Evolutionary conservation across 2,888 invertebrate species (phyloP).

Genomic region (Archaeoteleia sp.): DNA sequence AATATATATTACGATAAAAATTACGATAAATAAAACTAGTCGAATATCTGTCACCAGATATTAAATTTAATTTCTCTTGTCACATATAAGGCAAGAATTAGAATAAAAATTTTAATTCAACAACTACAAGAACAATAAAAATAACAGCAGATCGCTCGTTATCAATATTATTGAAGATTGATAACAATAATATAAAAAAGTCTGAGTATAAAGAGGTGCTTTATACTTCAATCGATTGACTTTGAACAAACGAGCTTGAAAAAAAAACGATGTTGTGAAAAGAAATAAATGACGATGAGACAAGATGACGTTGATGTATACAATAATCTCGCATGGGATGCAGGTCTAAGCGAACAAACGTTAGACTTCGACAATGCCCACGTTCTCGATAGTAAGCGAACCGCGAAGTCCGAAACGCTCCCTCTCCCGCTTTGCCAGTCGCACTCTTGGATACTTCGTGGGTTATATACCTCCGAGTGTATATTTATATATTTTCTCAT

Average conservation of each 20-base stretch:
- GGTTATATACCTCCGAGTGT: conserved; percentile 21
- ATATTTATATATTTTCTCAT: conserved; percentile 35
- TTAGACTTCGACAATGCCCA: conserved; percentile 51
- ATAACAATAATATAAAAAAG: too few relatives aligned
- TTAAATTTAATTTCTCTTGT: too few relatives aligned
- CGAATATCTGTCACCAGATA: too few relatives aligned
- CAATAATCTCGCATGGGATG: conserved; percentile 9
- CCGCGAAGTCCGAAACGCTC: conserved; percentile 39
- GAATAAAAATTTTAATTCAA: too few relatives aligned
- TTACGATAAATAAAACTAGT: too few relatives aligned
- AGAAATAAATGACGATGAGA: conserved; percentile 3
- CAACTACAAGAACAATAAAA: too few relatives aligned
- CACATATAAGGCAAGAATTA: too few relatives aligned
- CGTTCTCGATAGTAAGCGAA: conserved; percentile 55
- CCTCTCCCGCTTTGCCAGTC: conserved; percentile 9
- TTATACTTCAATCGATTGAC: too few relatives aligned
- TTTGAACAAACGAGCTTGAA: too few relatives aligned
- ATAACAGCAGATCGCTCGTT: too few relatives aligned
- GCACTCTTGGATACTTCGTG: background rate
- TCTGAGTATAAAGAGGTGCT: too few relatives aligned
- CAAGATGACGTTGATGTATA: conserved; percentile 7
- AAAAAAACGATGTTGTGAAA: background rate
- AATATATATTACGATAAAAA: background rate
- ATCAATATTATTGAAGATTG: too few relatives aligned
- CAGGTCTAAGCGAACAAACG: conserved; percentile 17